These are phyloP conservation scores for Enteromius trimaculatus DNA, from an alignment of 2,797 vertebrate species.

Conservation along the genomic window DNA sequence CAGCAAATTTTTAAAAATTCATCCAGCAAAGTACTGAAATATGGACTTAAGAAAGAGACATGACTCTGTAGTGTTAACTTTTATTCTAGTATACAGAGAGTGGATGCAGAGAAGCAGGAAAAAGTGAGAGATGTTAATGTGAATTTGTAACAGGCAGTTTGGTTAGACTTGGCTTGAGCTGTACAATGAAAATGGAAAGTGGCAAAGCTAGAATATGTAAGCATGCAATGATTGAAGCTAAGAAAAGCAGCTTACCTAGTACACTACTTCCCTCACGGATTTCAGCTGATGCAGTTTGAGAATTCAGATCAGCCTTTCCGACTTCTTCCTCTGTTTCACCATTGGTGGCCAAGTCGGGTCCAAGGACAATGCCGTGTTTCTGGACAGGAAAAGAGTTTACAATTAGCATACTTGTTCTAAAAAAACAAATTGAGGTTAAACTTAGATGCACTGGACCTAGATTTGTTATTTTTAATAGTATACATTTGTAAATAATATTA, in stretches of 20 bases:
- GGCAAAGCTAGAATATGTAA: constrained; percentile 1
- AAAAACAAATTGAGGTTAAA: not conserved
- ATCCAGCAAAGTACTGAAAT: not conserved
- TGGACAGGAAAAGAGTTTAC: constrained; percentile 61
- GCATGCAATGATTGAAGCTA: constrained; percentile 11
- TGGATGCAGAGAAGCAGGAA: constrained; percentile 7
- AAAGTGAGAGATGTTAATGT: not conserved
- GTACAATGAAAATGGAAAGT: constrained; percentile 41
- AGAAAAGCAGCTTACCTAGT: constrained; percentile 69
- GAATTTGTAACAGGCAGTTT: not conserved
- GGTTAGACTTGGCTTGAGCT: not conserved
- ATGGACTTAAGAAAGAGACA: not conserved
- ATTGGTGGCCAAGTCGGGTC: constrained; percentile 81
- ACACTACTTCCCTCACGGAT: constrained; percentile 72
- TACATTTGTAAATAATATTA: not conserved
- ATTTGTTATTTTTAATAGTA: not conserved
- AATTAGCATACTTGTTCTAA: not conserved
- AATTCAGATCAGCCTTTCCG: constrained; percentile 56
- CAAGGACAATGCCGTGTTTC: constrained; percentile 92
- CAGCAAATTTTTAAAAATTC: not conserved
- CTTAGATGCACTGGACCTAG: not conserved
- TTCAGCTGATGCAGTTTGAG: constrained; percentile 55
- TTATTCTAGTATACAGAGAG: not conserved
- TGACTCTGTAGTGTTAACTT: not conserved
- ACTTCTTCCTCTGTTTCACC: constrained; percentile 73